Conservation (phyloP, 2,113 vertebrate genomes). For the Paedocypris sp. region DNA sequence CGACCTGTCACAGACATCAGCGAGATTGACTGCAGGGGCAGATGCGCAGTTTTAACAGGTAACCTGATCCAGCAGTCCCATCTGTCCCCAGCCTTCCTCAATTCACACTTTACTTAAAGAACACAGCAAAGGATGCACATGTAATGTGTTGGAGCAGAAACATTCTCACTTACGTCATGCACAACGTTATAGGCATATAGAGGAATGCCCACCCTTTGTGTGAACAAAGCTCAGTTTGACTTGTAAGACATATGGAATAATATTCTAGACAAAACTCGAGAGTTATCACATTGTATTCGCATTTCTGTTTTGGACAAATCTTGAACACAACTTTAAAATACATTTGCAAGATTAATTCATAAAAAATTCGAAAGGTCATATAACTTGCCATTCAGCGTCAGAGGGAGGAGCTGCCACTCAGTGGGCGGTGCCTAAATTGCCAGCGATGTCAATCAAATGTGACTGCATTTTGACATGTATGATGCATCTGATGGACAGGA, state of each 20-base stretch:
- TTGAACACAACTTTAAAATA: no score
- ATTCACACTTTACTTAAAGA: constrained; percentile 92
- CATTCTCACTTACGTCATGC: constrained; percentile 21
- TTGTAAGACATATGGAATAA: background rate
- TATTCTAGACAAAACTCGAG: constrained; percentile 28
- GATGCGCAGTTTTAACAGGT: constrained; percentile 97
- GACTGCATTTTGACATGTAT: no score
- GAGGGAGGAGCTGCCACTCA: no score
- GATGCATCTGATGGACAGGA: no score
- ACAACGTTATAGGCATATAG: background rate
- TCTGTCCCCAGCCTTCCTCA: constrained; percentile 95
- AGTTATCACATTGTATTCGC: no score
- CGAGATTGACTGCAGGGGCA: constrained; percentile 95
- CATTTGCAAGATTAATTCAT: no score
- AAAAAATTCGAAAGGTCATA: no score
- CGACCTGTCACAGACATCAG: constrained; percentile 80
- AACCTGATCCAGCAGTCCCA: constrained; percentile 97
- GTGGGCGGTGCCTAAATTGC: no score
- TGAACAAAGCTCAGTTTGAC: constrained; percentile 1
- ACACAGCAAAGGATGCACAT: constrained; percentile 63
- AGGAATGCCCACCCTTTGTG: background rate
- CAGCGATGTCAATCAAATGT: no score
- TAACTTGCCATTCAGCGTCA: no score
- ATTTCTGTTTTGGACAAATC: no score
- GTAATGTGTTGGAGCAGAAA: constrained; percentile 48